Percentiles rank a stretch among this genome's conserved stretches.
These are phyloP conservation scores for Hemistola chrysoprasaria DNA, from an alignment of 2,888 invertebrate species.

Conservation along the genomic window DNA sequence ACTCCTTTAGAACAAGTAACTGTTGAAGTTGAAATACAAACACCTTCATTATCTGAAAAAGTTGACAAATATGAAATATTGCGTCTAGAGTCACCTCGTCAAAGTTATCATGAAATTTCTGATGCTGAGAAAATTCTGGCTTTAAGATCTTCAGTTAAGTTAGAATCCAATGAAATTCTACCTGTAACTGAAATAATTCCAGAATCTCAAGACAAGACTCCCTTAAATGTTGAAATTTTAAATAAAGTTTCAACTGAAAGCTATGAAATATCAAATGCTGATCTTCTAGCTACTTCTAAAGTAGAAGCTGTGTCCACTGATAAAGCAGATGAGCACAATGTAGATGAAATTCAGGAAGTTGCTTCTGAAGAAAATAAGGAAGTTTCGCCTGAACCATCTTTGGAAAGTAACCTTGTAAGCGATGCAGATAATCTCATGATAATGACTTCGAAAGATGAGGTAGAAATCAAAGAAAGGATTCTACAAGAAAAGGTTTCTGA, in stretches of 20 bases:
- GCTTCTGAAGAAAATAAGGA: constrained; percentile 22
- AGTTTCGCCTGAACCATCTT: constrained; percentile 15
- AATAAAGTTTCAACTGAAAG: constrained; percentile 24
- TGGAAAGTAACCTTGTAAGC: constrained; percentile 14
- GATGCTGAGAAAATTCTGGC: constrained; percentile 46
- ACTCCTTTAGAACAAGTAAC: not conserved
- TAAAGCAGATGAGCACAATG: constrained; percentile 15
- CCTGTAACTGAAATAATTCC: constrained; percentile 20
- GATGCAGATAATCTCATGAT: constrained; percentile 27
- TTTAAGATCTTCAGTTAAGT: constrained; percentile 24
- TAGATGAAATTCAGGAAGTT: constrained; percentile 24
- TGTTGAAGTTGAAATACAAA: constrained; percentile 3
- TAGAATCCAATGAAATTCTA: constrained; percentile 26
- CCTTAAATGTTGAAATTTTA: constrained; percentile 11
- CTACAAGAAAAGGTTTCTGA: not conserved
- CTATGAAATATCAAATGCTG: constrained; percentile 33
- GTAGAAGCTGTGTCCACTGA: constrained; percentile 30
- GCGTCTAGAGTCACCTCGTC: constrained; percentile 37
- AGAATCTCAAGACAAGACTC: constrained; percentile 18
- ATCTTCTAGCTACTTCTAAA: constrained; percentile 34
- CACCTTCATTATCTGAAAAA: not conserved
- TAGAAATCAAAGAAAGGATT: not conserved
- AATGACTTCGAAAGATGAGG: constrained; percentile 1
- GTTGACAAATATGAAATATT: constrained; percentile 20
- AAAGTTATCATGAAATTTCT: constrained; percentile 48